Conservation (phyloP, 1,140 invertebrate species). For the Melitaea cinxia region DNA sequence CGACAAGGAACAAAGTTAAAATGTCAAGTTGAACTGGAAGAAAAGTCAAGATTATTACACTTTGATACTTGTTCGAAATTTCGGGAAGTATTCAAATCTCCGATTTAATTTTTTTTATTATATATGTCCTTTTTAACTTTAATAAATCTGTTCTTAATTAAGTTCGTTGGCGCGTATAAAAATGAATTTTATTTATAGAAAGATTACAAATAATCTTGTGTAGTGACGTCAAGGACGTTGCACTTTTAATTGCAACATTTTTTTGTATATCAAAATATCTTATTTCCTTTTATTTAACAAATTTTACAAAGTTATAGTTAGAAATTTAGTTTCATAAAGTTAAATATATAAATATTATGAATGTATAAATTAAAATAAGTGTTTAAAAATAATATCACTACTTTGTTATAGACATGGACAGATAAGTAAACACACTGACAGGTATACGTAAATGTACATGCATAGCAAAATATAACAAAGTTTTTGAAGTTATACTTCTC, state of each 20-base stretch:
- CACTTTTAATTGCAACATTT: neutral
- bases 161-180: too few relatives aligned
- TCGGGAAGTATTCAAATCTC: neutral
- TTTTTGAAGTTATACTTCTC: too few relatives aligned
- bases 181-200: too few relatives aligned
- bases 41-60: neutral
- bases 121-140: neutral
- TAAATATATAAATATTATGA: too few relatives aligned
- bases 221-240: neutral
- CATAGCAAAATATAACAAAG: too few relatives aligned
- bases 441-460: too few relatives aligned
- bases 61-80: neutral
- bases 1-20: neutral
- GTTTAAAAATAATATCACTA: too few relatives aligned
- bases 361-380: too few relatives aligned
- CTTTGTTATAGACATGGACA: too few relatives aligned
- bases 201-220: neutral
- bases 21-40: neutral
- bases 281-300: neutral
- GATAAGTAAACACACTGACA: too few relatives aligned
- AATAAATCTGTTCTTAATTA: neutral
- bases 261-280: neutral
- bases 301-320: neutral
- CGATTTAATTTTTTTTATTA: neutral
- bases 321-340: too few relatives aligned